Conservation (phyloP, 2,113 vertebrate genomes). For the Serilophus lunatus region DNA sequence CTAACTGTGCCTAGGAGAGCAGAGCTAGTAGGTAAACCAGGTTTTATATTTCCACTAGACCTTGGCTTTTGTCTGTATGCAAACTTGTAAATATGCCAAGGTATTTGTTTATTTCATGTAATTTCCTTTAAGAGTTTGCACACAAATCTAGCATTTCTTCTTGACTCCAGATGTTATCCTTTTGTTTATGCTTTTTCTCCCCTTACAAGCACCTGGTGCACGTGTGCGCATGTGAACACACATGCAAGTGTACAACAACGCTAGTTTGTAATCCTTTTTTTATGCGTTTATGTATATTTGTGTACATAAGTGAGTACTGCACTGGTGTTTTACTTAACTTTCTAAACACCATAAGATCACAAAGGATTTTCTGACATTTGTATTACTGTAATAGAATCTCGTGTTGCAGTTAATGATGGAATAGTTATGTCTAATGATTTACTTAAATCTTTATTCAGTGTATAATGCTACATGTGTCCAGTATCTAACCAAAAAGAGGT, state of each 20-base stretch:
- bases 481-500: background rate
- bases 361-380: background rate
- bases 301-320: background rate
- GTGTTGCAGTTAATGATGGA: background rate
- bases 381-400: background rate
- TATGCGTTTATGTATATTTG: background rate
- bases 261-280: background rate
- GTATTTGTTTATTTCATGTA: background rate
- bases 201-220: background rate
- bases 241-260: background rate
- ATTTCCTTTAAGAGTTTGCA: background rate
- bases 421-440: background rate
- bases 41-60: background rate
- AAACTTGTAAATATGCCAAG: background rate
- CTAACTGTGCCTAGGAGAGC: background rate
- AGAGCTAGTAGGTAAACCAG: background rate
- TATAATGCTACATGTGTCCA: background rate
- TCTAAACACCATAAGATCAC: background rate
- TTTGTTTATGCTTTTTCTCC: background rate
- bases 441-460: background rate
- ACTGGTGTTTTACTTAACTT: background rate
- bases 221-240: fast-evolving
- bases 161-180: background rate
- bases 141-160: background rate
- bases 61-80: background rate